phyloP scores from a whole-genome alignment of 2,113 vertebrate species.

The Onychorhynchus coronatus region DNA sequence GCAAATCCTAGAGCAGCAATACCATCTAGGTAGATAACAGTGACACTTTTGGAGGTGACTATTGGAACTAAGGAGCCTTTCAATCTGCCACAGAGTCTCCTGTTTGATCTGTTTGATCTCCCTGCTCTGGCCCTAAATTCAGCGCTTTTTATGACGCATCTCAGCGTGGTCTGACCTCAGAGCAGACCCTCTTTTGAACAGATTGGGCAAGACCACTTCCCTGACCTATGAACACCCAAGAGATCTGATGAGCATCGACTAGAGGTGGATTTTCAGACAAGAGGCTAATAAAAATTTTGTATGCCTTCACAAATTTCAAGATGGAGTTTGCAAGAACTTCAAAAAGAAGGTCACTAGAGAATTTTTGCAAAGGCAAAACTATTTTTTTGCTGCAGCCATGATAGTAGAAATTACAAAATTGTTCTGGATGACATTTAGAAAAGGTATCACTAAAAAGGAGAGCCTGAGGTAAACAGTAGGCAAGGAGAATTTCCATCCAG shows the following conservation, averaged over 20 bases:
- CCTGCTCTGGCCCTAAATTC: not conserved
- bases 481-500: not conserved
- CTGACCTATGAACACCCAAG: not conserved
- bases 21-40: not conserved
- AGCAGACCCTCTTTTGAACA: not conserved
- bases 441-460: not conserved
- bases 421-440: not conserved
- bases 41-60: not conserved
- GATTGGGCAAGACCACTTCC: not conserved
- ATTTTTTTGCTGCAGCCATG: not conserved
- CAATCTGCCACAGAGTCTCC: not conserved
- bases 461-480: not conserved
- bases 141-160: not conserved
- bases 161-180: not conserved
- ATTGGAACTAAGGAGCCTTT: not conserved
- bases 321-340: not conserved
- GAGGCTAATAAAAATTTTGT: not conserved
- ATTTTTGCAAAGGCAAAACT: not conserved
- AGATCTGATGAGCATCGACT: not conserved
- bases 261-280: not conserved
- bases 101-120: not conserved
- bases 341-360: not conserved
- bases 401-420: not conserved
- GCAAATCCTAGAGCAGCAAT: not conserved
- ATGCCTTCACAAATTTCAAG: not conserved